phyloP scores from a whole-genome alignment of 1,140 invertebrate species.

The Drosophila subobscura region DNA sequence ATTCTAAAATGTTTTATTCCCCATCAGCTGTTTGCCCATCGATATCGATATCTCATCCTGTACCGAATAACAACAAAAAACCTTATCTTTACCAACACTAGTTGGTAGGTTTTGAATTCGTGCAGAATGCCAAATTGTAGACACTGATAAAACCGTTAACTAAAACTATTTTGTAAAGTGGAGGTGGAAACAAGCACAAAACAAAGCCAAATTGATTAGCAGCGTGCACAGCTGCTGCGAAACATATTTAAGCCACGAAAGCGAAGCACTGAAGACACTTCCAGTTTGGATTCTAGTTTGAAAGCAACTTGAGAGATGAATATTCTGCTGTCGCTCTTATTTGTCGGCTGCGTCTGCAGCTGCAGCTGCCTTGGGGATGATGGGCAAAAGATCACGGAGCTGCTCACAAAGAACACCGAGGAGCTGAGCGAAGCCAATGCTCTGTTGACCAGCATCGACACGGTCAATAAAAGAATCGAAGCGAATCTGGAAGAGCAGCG shows the following conservation, averaged over 20 bases:
- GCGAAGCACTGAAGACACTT: constrained; percentile 23
- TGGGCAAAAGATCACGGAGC: constrained; percentile 11
- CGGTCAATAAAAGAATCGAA: constrained; percentile 35
- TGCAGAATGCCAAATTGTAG: constrained; percentile 39
- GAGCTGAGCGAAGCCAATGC: constrained; percentile 39
- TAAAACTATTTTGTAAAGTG: constrained; percentile 2
- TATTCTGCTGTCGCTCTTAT: constrained; percentile 27
- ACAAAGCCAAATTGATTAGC: constrained; percentile 19
- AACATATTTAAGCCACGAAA: constrained; percentile 50
- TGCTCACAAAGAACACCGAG: constrained; percentile 34
- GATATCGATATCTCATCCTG: constrained; percentile 29
- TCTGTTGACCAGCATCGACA: constrained; percentile 28
- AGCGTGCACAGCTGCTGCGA: constrained; percentile 40
- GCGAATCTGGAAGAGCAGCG: constrained; percentile 34
- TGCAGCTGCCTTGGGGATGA: constrained; percentile 4
- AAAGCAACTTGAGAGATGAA: constrained; percentile 48
- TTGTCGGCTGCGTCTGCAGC: constrained; percentile 18
- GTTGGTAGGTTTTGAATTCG: constrained; percentile 37
- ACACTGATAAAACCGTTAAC: constrained; percentile 8
- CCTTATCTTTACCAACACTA: constrained; percentile 31
- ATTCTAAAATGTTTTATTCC: constrained; percentile 6
- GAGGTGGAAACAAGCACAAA: constrained; percentile 12
- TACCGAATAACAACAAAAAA: constrained; percentile 9
- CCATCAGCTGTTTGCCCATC: constrained; percentile 35
- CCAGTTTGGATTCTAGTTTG: constrained; percentile 19